These are phyloP conservation scores for Xestia sexstrigata DNA, from an alignment of 2,888 invertebrate genomes.

Conservation along the genomic window DNA sequence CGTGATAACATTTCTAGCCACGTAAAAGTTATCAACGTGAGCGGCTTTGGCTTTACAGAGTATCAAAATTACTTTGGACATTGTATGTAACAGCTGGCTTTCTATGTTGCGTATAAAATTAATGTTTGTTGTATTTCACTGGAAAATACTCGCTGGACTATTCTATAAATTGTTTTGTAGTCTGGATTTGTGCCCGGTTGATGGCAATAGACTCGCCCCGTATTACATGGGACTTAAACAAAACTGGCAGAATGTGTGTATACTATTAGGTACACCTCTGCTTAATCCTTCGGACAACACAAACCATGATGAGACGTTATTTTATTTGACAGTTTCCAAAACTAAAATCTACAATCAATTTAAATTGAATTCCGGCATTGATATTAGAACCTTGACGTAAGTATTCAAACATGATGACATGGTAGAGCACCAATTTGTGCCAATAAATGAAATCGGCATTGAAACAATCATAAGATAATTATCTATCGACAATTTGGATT, in stretches of 20 bases:
- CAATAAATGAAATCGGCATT: conserved; percentile 72
- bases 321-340: not conserved
- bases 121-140: conserved; percentile 21
- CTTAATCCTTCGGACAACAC: not conserved
- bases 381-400: conserved; percentile 51
- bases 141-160: not conserved
- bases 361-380: conserved; percentile 34
- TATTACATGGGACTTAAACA: not conserved
- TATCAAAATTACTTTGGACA: conserved; percentile 69
- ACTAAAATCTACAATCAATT: conserved; percentile 19
- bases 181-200: not conserved
- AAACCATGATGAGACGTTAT: not conserved
- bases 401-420: conserved; percentile 69
- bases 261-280: not conserved
- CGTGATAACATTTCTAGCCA: conserved; percentile 80
- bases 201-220: not conserved
- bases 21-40: conserved; percentile 76
- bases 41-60: conserved; percentile 62
- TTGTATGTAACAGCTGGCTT: conserved; percentile 40
- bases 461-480: conserved; percentile 69
- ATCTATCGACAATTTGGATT: conserved; percentile 63
- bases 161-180: not conserved
- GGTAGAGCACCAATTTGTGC: conserved; percentile 67
- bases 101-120: conserved; percentile 7
- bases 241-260: not conserved